These are phyloP conservation scores for Tortrix viridana DNA, from an alignment of 2,888 invertebrate species.

Conservation along the genomic window DNA sequence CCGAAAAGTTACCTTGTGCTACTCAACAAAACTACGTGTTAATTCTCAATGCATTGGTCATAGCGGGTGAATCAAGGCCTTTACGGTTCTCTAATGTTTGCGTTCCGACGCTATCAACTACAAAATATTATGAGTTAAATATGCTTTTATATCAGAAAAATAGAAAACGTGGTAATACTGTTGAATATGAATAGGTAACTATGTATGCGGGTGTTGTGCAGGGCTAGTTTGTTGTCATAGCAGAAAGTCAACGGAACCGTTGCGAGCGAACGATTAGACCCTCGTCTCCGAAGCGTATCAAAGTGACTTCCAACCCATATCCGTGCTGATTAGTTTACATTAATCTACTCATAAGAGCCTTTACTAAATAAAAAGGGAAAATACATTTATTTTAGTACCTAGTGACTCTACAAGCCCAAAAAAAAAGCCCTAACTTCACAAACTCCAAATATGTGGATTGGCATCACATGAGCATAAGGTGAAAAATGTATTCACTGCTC, in stretches of 20 bases:
- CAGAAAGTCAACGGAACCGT: too few relatives aligned
- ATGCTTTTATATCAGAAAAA: conserved; percentile 8
- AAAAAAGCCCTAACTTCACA: not conserved
- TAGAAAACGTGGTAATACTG: conserved; percentile 3
- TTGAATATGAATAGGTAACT: not conserved
- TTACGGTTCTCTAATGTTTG: conserved; percentile 68
- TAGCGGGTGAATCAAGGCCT: conserved; percentile 64
- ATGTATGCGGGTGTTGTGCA: not conserved
- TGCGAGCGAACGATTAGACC: too few relatives aligned
- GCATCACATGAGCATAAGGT: too few relatives aligned
- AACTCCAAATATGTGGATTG: not conserved
- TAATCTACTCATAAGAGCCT: too few relatives aligned
- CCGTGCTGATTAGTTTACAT: too few relatives aligned
- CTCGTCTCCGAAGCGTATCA: too few relatives aligned
- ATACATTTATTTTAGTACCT: too few relatives aligned
- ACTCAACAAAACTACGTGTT: conserved; percentile 55
- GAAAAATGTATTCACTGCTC: too few relatives aligned
- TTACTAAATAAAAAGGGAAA: too few relatives aligned
- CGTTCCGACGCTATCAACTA: conserved; percentile 55
- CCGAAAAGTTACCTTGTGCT: conserved; percentile 54
- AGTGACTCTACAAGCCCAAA: too few relatives aligned
- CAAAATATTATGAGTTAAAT: conserved; percentile 55
- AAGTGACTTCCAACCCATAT: too few relatives aligned
- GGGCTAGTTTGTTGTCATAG: not conserved
- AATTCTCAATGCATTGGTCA: conserved; percentile 67